Evolutionary conservation across 2,113 vertebrate species (phyloP).

Genomic region (Geococcyx californianus): DNA sequence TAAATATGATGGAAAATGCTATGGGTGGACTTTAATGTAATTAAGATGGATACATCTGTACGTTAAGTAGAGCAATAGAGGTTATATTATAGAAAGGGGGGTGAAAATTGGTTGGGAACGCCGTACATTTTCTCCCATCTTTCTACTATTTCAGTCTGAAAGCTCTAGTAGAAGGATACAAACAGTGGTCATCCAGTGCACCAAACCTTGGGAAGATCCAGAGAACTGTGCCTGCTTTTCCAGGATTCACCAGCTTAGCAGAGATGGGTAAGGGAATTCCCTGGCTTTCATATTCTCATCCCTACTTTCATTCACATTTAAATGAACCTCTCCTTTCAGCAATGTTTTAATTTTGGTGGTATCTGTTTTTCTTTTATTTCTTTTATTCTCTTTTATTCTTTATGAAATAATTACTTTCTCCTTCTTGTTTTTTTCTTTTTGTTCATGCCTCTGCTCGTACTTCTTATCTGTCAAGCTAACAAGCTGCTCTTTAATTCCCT

Average conservation of each 20-base stretch:
- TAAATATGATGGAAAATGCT: neutral
- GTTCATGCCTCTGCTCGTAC: neutral
- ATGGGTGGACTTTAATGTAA: neutral
- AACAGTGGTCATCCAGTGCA: slow-evolving; percentile 92
- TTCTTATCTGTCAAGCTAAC: neutral
- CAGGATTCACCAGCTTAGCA: slow-evolving; percentile 89
- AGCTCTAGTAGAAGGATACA: slow-evolving; percentile 85
- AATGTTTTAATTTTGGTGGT: neutral
- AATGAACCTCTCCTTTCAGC: neutral
- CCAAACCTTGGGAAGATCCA: slow-evolving; percentile 92
- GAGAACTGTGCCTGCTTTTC: slow-evolving; percentile 85
- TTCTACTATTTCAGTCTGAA: slow-evolving; percentile 77
- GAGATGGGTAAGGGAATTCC: slow-evolving; percentile 85
- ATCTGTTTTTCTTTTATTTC: neutral
- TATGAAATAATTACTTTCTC: neutral
- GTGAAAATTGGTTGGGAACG: neutral
- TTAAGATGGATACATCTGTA: neutral
- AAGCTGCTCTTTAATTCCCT: neutral
- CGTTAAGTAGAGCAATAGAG: neutral
- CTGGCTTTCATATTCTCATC: neutral
- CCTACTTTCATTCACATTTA: neutral
- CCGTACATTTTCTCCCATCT: neutral
- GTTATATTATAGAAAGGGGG: neutral
- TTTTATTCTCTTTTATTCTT: neutral
- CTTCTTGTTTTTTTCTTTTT: neutral